These are phyloP conservation scores for Tapirus indicus DNA, from an alignment of 2,797 vertebrate species.

Conservation along the genomic window DNA sequence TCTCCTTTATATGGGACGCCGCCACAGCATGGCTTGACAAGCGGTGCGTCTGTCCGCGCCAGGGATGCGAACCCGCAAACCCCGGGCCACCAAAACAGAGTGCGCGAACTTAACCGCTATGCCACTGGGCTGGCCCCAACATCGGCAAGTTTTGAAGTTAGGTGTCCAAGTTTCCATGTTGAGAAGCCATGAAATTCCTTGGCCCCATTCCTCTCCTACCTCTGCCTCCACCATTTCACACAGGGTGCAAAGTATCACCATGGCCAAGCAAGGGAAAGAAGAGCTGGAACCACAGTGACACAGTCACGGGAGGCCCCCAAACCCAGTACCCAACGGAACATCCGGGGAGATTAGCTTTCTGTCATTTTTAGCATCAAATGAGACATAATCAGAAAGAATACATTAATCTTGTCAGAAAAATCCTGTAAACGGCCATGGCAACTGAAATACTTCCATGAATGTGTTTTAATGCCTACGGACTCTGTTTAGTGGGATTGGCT, in stretches of 20 bases:
- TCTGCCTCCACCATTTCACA: neutral
- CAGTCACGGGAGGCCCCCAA: rapidly evolving
- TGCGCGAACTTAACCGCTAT: too few relatives aligned
- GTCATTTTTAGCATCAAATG: neutral
- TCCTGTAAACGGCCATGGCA: neutral
- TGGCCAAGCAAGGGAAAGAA: rapidly evolving
- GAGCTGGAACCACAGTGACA: neutral
- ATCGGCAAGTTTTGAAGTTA: neutral
- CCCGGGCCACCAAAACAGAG: too few relatives aligned
- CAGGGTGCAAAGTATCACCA: rapidly evolving
- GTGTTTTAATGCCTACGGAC: neutral
- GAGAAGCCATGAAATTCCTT: neutral
- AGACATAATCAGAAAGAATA: neutral
- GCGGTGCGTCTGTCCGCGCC: too few relatives aligned
- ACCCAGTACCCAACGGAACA: rapidly evolving
- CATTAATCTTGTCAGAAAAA: neutral
- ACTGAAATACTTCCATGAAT: neutral
- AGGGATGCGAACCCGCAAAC: too few relatives aligned
- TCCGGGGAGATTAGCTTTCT: neutral
- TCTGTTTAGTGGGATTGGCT: neutral
- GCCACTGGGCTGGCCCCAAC: neutral
- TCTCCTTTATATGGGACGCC: too few relatives aligned
- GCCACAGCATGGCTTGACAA: too few relatives aligned
- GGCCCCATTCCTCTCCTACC: neutral
- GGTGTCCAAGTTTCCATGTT: neutral